Evolutionary conservation across 2,113 vertebrate species (phyloP), one percentile per base, ranked within the genome.

Genomic region (Spea multiplicata): DNA sequence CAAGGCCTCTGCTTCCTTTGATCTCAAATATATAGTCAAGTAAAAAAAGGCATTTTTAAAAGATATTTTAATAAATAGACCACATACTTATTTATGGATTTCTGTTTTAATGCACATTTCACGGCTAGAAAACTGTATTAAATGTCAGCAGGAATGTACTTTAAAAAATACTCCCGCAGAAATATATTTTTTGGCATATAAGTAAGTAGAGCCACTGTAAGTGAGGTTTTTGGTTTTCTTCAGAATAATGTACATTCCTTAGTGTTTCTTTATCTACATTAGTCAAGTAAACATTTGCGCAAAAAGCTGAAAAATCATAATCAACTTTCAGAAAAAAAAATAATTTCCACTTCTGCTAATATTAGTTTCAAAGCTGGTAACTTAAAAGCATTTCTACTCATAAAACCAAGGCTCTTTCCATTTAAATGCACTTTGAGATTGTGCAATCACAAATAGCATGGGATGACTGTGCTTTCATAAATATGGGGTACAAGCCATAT

Each of bases 391-490:
- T 17, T 30, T 64, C 0, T 6, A 64, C 30, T 4, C 8, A 64
- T 6, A 64, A 16, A 64, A 5, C 5, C 9, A 30, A 30, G 61
- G 30, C 61, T 12, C 14, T 61, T 30, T 30, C 30, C 17, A 17
- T 17, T 64, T 7, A 64, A 16, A 64, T 64, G 61, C 61, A 17
- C 61, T 64, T 30, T 64, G 5, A 6, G n/a, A 17, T 64, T 17
- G 16, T 17, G 61, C 16, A 30, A 5, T 64, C 61, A 64, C 16
- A 64, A 30, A 64, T 3, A 44, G 5, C 8, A 3, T 4, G 13
- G 55, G 65, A 76, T 61, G 30, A 9, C 9, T 61, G 44, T 70
- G 66, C 67, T 69, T 70, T 59, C 17, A 52, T 76, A 69, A 76
- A 70, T 69, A 70, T 14, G 50, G 45, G 53, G 66, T 49, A 61